These are phyloP conservation scores for Rhinolophus sinicus DNA, from an alignment of 2,113 vertebrate genomes.

Conservation along the genomic window DNA sequence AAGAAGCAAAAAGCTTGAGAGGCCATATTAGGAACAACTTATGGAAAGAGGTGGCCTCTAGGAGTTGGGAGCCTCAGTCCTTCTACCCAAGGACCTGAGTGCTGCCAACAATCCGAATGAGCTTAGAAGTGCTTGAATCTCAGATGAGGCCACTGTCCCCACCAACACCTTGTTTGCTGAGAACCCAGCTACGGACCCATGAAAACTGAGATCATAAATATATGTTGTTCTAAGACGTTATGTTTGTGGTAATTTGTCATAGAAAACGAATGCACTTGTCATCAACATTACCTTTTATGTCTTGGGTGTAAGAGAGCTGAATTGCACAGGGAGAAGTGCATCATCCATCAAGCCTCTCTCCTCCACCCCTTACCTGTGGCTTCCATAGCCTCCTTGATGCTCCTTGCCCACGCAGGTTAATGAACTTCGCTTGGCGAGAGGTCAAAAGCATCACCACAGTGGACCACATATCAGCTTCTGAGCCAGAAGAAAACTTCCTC, in stretches of 20 bases:
- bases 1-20: neutral
- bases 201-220: neutral
- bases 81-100: neutral
- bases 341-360: neutral
- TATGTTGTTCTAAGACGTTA: neutral
- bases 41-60: neutral
- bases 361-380: neutral
- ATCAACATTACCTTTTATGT: neutral
- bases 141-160: neutral
- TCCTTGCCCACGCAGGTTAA: neutral
- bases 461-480: neutral
- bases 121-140: neutral
- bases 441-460: neutral
- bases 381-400: neutral
- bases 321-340: neutral
- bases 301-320: neutral
- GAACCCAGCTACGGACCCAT: neutral
- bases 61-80: neutral
- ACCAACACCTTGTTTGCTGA: neutral
- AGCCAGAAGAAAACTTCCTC: constrained; percentile 8
- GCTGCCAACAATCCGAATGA: neutral
- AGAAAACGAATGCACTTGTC: neutral
- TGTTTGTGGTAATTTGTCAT: constrained; percentile 1
- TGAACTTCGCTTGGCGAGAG: neutral
- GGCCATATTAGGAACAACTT: neutral